Base-by-base conservation (phyloP, 2,888 invertebrate genomes). In the Oscheius sp. region DNA sequence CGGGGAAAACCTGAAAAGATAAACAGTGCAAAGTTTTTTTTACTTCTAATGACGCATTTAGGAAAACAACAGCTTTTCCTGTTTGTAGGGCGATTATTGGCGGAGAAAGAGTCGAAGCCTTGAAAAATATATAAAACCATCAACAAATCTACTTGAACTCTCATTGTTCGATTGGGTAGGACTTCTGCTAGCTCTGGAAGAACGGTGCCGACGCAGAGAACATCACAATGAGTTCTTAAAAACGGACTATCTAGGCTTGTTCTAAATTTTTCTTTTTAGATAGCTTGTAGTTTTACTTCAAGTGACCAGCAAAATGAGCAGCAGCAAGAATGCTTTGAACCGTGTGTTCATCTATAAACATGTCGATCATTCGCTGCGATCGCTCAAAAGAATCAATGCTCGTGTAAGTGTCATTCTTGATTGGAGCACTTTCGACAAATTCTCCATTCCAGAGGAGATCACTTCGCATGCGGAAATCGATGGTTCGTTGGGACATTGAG, bases 171-270 rank as follows among this genome's bases (percentile, higher is more conserved):
- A 62, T 78, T 78, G 8, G 81, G 81, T 20, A 81, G 63, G 8
- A 70, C 69, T 32, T 73, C 75, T 2, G 73, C 73, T 14, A 83
- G 63, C 36, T 82, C 80, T 6, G 83, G 82, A 2, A 83, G 69
- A 24, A 83, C 79, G 6, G 81, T 83, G 28, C 83, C 82, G 44
- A 83, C 73, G 54, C 83, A 83, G n/a, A 83, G 68, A 9, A 80
- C 74, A 47, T 83, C 82, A 51, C 83, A 83, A n/a, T 80, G 71
- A 0, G 82, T 83, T 50, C 74, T 70, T 9, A 83, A 54, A 70
- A 83, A 83, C 6, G 82, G 81, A 5, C 79, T 80, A 17, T 77
- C 76, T 9, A 83, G 75, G 49, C 77, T 80, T n/a, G 82, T 81
- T 50, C 73, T 75, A 54, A 72, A 67, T 14, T 8, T 6, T 33